These are phyloP conservation scores for Scelioninae gen. 2 DNA, from an alignment of 2,888 invertebrate species.

Conservation along the genomic window DNA sequence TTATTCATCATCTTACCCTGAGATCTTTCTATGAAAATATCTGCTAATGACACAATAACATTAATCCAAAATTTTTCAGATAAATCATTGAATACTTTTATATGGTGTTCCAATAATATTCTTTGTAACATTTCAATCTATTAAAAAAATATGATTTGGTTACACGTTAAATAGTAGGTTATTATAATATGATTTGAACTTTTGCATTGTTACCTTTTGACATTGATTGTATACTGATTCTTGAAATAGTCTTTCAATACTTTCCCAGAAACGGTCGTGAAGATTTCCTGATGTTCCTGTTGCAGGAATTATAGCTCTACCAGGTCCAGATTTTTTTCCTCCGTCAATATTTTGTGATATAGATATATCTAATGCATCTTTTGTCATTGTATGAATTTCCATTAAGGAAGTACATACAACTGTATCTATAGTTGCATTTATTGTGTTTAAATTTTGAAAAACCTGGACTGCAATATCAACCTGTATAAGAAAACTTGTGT, in stretches of 20 bases:
- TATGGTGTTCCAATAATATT: slow-evolving; percentile 69
- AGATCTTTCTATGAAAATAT: slow-evolving; percentile 75
- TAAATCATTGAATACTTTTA: slow-evolving; percentile 67
- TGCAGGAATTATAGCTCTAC: slow-evolving; percentile 78
- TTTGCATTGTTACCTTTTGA: slow-evolving; percentile 81
- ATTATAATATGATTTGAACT: too few relatives aligned
- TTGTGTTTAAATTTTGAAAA: slow-evolving; percentile 78
- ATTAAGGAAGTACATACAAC: slow-evolving; percentile 75
- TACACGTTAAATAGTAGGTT: too few relatives aligned
- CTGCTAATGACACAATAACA: slow-evolving; percentile 75
- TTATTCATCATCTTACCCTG: slow-evolving; percentile 72
- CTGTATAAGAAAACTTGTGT: slow-evolving; percentile 65
- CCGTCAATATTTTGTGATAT: slow-evolving; percentile 69
- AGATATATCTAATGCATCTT: slow-evolving; percentile 76
- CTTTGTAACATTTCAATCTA: slow-evolving; percentile 70
- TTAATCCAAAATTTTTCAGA: slow-evolving; percentile 80
- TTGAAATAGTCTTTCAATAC: slow-evolving; percentile 90
- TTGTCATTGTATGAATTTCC: slow-evolving; percentile 75
- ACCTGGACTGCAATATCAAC: slow-evolving; percentile 81
- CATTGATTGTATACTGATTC: slow-evolving; percentile 84
- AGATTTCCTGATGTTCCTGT: slow-evolving; percentile 79
- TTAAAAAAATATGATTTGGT: slow-evolving; percentile 3
- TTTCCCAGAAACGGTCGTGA: slow-evolving; percentile 87
- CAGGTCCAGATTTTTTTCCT: slow-evolving; percentile 76
- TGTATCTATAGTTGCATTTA: slow-evolving; percentile 75